Evolutionary conservation across 2,113 vertebrate genomes (phyloP).

Genomic region (Mastomys natalensis): DNA sequence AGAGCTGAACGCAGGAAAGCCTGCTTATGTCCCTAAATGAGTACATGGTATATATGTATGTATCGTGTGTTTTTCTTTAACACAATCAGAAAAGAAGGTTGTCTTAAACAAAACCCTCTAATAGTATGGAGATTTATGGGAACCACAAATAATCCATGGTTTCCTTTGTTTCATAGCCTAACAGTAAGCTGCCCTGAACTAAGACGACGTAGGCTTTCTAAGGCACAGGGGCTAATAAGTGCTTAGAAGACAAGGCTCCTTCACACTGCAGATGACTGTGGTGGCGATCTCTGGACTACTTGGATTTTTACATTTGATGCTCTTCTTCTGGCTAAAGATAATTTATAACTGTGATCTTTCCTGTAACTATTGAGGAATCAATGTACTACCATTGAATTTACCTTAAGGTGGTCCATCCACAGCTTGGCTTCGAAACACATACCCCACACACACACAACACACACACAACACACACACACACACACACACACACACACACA

Average conservation of each 20-base stretch:
- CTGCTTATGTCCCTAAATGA: not conserved
- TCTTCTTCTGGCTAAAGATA: not conserved
- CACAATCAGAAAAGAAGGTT: constrained; percentile 28
- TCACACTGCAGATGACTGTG: not conserved
- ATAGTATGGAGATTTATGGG: not conserved
- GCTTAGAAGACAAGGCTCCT: not conserved
- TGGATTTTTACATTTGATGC: constrained; percentile 17
- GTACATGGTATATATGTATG: not conserved
- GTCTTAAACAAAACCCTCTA: constrained; percentile 19
- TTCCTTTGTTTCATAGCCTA: not conserved
- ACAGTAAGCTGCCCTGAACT: not conserved
- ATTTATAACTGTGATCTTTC: not conserved
- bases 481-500: not conserved
- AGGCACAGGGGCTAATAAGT: not conserved
- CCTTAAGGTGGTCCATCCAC: not conserved
- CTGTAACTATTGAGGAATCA: not conserved
- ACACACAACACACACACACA: not conserved
- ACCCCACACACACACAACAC: not conserved
- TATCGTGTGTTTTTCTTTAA: not conserved
- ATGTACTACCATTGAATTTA: not conserved
- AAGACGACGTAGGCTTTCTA: not conserved
- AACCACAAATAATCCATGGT: not conserved
- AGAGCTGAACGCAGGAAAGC: not conserved
- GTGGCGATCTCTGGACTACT: not conserved
- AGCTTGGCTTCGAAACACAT: not conserved